Conservation (phyloP, 2,113 vertebrate genomes). For the Xiphophorus couchianus region DNA sequence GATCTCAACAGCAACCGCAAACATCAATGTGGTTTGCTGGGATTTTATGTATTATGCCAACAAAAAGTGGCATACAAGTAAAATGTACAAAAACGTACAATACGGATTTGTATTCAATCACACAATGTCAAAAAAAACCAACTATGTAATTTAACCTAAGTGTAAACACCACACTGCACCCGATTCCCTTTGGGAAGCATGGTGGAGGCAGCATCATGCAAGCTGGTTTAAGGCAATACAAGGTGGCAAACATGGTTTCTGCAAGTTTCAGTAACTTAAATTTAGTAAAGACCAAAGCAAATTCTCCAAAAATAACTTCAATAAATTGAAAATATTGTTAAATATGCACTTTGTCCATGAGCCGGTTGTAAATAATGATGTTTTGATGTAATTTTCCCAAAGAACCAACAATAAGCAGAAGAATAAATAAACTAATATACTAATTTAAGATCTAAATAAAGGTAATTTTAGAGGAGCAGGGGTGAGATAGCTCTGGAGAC, state of each 20-base stretch:
- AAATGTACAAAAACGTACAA: no score
- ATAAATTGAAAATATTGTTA: no score
- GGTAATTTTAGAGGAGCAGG: no score
- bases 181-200: not conserved
- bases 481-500: no score
- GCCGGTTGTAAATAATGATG: not conserved
- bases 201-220: not conserved
- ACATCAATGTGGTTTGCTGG: not conserved
- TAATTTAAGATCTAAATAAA: not conserved
- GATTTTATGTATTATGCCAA: not conserved
- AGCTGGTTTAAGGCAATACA: not conserved
- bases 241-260: not conserved
- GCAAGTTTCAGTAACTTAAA: not conserved
- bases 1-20: not conserved
- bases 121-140: no score
- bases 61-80: not conserved
- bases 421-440: not conserved
- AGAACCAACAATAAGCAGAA: not conserved
- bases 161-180: not conserved
- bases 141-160: no score
- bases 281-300: not conserved
- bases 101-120: not conserved
- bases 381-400: not conserved
- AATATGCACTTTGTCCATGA: not conserved
- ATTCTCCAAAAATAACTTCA: no score